Base-by-base conservation (phyloP, 2,797 vertebrate genomes). In the Bradypodion ventrale region DNA sequence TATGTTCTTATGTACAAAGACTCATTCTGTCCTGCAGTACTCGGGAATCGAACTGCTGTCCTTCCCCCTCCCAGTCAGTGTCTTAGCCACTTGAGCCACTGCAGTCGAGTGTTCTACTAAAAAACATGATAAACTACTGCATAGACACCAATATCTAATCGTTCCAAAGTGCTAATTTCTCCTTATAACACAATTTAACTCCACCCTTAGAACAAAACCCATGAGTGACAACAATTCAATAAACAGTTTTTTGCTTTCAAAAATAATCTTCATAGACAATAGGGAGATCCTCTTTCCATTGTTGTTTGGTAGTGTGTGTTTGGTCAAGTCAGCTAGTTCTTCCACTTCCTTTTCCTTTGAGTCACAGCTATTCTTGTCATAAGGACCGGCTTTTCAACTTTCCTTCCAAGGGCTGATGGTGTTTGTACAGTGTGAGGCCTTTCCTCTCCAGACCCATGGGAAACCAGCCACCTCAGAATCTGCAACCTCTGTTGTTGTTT, bases 311-410 rank as follows among this genome's bases (percentile, higher is more conserved):
- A 76, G 65, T 32, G 15, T 32, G 15, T 80, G 46, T 59, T 75
- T 78, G 72, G 66, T 46, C 66, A 73, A 81, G 78, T 37, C 60
- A 72, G 65, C 60, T n/a, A n/a, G n/a, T 82, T 84, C 86, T 59
- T 6, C 56, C n/a, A 40, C 74, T 84, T 87, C 86, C 82, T 78
- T 81, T n/a, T 19, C 82, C 59, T 32, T 0, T 77, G 66, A 81
- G 78, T 87, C 82, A 81, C 52, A 77, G n/a, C 32, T 78, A 83
- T 87, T 73, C 73, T 81, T 70, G 56, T 72, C 56, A 65, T 29
- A 76, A 59, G 46, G 60, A 66, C 37, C 68, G 35, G 66, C n/a
- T 77, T 81, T 81, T 84, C 72, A 78, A 77, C 66, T 76, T 65
- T 13, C 70, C 59, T 76, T 66, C 44, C 60, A 35, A 6, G 40